A percentile compares a stretch with the other conserved stretches of the same genome.
Conservation (phyloP, 2,113 vertebrate species). For the Ammospiza nelsoni region DNA sequence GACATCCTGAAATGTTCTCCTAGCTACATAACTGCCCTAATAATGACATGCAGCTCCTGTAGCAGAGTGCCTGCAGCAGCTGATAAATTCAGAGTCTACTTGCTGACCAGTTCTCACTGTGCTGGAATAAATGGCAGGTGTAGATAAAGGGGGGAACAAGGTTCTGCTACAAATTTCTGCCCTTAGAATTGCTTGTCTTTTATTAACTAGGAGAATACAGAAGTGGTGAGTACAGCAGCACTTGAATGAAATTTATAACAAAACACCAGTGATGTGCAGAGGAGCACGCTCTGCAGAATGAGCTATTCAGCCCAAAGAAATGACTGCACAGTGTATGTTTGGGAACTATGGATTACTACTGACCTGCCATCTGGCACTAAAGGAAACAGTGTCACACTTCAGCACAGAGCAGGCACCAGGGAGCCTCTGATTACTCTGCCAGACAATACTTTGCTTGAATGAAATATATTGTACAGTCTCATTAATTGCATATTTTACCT, state of each 20-base stretch:
- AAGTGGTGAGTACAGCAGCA: neutral
- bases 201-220: neutral
- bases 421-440: neutral
- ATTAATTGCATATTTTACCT: conserved; percentile 1
- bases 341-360: neutral
- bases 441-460: neutral
- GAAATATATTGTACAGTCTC: neutral
- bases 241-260: neutral
- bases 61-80: neutral
- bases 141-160: neutral
- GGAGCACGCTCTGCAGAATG: neutral
- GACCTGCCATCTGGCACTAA: conserved; percentile 4
- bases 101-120: neutral
- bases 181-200: neutral
- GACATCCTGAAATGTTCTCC: neutral
- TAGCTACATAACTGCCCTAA: neutral
- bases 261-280: neutral
- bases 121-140: neutral
- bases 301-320: neutral
- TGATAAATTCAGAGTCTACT: neutral
- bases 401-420: neutral
- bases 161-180: neutral
- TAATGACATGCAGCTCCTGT: conserved; percentile 1
- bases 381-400: neutral
- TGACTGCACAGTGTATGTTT: neutral